Evolutionary conservation across 2,888 invertebrate genomes (phyloP).

Genomic region (Polymixis lichenea): DNA sequence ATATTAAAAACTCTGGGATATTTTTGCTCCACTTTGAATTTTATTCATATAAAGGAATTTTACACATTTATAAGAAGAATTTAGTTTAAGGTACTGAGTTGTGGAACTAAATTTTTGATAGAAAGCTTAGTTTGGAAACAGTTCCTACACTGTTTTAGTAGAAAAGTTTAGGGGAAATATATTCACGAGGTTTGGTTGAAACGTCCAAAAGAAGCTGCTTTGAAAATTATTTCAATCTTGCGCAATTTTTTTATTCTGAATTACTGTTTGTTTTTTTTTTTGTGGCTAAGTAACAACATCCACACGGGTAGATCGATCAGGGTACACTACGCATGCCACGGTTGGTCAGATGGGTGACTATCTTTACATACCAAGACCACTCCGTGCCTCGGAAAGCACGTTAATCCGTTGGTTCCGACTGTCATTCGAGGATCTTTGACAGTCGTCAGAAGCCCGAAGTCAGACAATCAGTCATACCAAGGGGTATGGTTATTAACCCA

Average conservation of each 20-base stretch:
- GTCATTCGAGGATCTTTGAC: too few species aligned
- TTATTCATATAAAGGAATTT: constrained; percentile 43
- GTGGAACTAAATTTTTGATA: constrained; percentile 45
- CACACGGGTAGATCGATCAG: too few species aligned
- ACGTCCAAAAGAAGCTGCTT: background rate
- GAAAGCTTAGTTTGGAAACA: constrained; percentile 37
- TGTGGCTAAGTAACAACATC: too few species aligned
- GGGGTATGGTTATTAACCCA: too few species aligned
- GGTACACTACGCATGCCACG: too few species aligned
- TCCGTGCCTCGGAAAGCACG: too few species aligned
- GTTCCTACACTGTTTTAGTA: constrained; percentile 37
- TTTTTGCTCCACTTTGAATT: constrained; percentile 43
- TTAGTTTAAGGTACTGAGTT: constrained; percentile 40
- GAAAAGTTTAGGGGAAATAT: constrained; percentile 36
- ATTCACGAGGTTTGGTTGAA: constrained; percentile 25
- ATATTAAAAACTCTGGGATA: constrained; percentile 48
- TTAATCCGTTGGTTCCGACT: too few species aligned
- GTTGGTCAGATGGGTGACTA: too few species aligned
- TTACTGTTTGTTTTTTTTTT: background rate
- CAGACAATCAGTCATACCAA: too few species aligned
- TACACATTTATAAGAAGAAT: constrained; percentile 49
- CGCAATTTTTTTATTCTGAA: background rate
- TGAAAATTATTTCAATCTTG: background rate
- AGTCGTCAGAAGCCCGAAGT: too few species aligned
- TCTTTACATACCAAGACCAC: too few species aligned